These are phyloP conservation scores for Rhopalosiphum nymphaeae DNA, from an alignment of 2,888 invertebrate genomes.

Conservation along the genomic window DNA sequence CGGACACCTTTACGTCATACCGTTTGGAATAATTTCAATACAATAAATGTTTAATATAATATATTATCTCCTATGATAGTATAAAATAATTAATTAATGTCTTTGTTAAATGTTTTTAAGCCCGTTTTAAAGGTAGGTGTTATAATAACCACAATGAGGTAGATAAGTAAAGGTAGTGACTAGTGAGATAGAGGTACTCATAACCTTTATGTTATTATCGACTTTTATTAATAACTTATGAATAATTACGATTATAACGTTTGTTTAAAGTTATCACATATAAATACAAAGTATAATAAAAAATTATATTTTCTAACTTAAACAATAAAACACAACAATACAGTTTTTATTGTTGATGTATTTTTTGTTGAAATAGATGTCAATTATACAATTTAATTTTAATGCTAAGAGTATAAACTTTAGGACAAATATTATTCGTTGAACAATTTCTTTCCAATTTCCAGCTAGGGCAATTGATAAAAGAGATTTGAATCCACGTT, in stretches of 20 bases:
- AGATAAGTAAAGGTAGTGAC: background rate
- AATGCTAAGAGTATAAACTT: too few species aligned
- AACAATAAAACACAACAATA: too few species aligned
- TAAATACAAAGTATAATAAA: too few species aligned
- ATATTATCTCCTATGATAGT: background rate
- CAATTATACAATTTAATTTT: too few species aligned
- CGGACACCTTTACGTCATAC: background rate
- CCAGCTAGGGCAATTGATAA: background rate
- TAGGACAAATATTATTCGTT: too few species aligned
- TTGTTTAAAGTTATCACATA: too few species aligned
- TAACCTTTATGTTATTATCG: background rate
- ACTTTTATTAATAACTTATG: background rate
- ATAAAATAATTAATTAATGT: background rate
- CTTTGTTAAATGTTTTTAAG: background rate
- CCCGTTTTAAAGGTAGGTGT: background rate
- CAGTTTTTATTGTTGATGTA: too few species aligned
- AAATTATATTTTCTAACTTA: too few species aligned
- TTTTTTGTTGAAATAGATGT: too few species aligned
- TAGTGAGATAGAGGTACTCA: background rate
- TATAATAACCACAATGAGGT: background rate
- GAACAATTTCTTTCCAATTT: background rate
- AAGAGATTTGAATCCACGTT: background rate
- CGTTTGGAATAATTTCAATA: background rate
- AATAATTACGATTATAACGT: background rate
- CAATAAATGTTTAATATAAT: background rate